Base-by-base conservation (phyloP, 2,888 invertebrate species). In the Herminia tarsipennalis region DNA sequence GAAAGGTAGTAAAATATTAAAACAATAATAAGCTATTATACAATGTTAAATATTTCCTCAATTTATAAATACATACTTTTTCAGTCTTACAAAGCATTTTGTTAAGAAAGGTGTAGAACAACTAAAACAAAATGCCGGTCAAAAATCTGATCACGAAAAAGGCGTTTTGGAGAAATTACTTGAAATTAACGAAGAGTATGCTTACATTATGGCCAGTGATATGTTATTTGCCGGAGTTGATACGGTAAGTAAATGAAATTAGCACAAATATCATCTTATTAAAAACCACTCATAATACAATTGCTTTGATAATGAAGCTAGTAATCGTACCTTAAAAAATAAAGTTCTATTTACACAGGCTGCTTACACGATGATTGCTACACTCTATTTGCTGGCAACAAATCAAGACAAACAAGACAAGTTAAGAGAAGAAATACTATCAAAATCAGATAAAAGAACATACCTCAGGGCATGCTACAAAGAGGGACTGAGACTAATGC, bases 381-480 rank as follows among this genome's bases (percentile, higher is more conserved):
- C 92, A 6, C 77, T 95, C 0, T 94, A 94, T 53, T 88, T 93
- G 24, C 73, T 96, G 16, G 93, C 95, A 0, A 87, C 79, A 27
- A 93, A 95, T 81, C 91, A 83, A 5, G 92, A 93, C 0, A 93
- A 93, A 39, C 96, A 96, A 76, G 80, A 92, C 3, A 92, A 89
- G 57, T 79, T 95, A 2, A 86, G 93, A 9, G 73, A 92, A 33
- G 95, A 95, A 73, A 63, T 94, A 4, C 47, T 78, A 0, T 74
- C 71, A 1, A 74, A 65, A 1, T 27, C 66, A 0, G 66, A 66
- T 3, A 81, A 38, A 73, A 81, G 93, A 54, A 88, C 93, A 0
- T 96, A 94, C 64, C 73, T 96, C 14, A 93, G 92, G 53, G 95
- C 95, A 0, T 95, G 94, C 59, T 92, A 96, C 27, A 96, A 95